Conservation (phyloP, 2,888 invertebrate species). For the Nemapogon koenigi region DNA sequence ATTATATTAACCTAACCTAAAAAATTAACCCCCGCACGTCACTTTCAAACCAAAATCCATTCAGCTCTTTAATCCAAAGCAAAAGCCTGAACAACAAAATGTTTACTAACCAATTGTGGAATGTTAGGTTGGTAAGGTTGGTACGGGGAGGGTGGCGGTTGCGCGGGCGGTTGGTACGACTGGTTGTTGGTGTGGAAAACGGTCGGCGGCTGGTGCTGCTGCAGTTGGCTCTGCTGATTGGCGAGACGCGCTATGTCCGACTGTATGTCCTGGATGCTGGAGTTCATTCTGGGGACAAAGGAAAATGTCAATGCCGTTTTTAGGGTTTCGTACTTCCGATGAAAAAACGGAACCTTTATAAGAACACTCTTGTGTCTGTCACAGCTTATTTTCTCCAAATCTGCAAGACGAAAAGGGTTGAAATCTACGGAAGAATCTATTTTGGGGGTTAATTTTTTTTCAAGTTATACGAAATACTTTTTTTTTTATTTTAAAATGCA, state of each 20-base stretch:
- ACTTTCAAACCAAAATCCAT: not conserved
- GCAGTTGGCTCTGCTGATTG: constrained; percentile 80
- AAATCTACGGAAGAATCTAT: no score
- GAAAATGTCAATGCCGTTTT: constrained; percentile 10
- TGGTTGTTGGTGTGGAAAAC: constrained; percentile 48
- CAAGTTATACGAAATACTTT: no score
- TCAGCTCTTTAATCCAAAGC: constrained; percentile 1
- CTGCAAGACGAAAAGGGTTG: no score
- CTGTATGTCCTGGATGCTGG: constrained; percentile 92
- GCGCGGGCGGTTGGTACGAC: constrained; percentile 31
- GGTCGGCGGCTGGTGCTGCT: constrained; percentile 42
- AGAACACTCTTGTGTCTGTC: no score
- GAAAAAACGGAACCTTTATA: no score
- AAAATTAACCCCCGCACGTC: constrained; percentile 1
- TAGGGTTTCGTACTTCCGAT: no score
- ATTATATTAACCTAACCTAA: no score
- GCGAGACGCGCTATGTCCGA: constrained; percentile 91
- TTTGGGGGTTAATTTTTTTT: no score
- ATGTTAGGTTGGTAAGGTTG: constrained; percentile 54
- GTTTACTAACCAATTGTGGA: constrained; percentile 58
- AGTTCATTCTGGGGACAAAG: constrained; percentile 77
- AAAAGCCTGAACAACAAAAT: not conserved
- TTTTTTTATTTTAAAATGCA: no score
- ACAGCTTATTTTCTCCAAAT: no score
- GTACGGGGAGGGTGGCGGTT: constrained; percentile 57